These are phyloP conservation scores for Nymphicus hollandicus DNA, from an alignment of 2,113 vertebrate species.

Conservation along the genomic window DNA sequence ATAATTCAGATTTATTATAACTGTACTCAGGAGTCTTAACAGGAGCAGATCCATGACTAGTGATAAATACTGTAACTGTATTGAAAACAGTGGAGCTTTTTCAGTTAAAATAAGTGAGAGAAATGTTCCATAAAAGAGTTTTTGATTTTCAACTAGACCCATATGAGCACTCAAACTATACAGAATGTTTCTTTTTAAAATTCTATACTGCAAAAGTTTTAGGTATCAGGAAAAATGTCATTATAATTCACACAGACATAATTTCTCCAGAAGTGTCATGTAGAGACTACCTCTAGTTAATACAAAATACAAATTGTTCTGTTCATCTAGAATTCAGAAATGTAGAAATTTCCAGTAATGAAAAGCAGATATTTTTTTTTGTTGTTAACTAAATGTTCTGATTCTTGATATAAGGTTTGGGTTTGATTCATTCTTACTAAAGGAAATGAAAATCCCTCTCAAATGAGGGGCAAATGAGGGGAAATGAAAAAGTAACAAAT, in stretches of 20 bases:
- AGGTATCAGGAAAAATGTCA: background rate
- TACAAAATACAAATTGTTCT: background rate
- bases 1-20: background rate
- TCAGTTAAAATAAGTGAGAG: background rate
- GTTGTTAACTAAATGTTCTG: background rate
- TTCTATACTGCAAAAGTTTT: background rate
- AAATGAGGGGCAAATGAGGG: background rate
- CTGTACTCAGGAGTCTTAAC: background rate
- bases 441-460: background rate
- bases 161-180: background rate
- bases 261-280: background rate
- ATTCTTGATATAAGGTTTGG: background rate
- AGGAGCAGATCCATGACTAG: background rate
- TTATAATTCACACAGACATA: background rate
- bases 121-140: background rate
- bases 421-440: background rate
- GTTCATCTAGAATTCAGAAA: background rate
- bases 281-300: background rate
- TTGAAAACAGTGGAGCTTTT: background rate
- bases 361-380: background rate
- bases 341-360: background rate
- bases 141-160: background rate
- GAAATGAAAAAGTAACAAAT: background rate
- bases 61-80: background rate
- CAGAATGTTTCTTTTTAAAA: background rate